A percentile compares a stretch with the other conserved stretches of the same genome.
phyloP scores from a whole-genome alignment of 2,888 invertebrate genomes.

The Andrena minutula region DNA sequence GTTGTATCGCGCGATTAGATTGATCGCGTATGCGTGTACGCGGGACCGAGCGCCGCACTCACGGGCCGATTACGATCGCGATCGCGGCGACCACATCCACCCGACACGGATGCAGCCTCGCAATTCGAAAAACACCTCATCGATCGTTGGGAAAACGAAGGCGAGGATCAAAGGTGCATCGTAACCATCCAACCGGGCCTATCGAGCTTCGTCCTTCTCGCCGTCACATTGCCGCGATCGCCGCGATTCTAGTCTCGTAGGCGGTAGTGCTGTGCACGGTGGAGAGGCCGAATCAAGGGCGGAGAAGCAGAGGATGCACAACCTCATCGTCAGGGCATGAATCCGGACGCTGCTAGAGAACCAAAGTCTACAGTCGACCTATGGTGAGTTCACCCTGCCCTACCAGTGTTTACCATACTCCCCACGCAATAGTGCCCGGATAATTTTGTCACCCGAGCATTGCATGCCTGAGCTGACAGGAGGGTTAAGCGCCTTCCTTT shows the following conservation, averaged over 20 bases:
- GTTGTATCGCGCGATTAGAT: neutral
- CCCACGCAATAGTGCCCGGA: neutral
- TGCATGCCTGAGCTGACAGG: neutral
- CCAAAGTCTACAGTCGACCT: conserved; percentile 49
- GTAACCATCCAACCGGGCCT: conserved; percentile 20
- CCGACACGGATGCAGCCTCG: conserved; percentile 41
- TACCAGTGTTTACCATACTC: neutral
- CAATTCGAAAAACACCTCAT: conserved; percentile 37
- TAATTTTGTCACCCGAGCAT: neutral
- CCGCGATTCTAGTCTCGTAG: neutral
- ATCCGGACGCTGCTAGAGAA: conserved; percentile 51
- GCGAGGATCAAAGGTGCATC: conserved; percentile 45
- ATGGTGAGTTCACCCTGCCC: conserved; percentile 58
- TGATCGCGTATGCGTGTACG: conserved; percentile 12
- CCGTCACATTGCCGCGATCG: neutral
- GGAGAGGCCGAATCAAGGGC: conserved; percentile 15
- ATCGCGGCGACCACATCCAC: neutral
- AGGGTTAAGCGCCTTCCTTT: conserved; percentile 27
- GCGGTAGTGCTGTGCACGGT: conserved; percentile 10
- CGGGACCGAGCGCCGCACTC: neutral
- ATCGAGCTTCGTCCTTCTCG: neutral
- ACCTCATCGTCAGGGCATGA: conserved; percentile 64
- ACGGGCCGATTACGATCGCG: neutral
- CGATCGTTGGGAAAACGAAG: conserved; percentile 39
- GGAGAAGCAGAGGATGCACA: conserved; percentile 58